Conservation (phyloP, 2,113 vertebrate species). For the Tragelaphus scriptus region DNA sequence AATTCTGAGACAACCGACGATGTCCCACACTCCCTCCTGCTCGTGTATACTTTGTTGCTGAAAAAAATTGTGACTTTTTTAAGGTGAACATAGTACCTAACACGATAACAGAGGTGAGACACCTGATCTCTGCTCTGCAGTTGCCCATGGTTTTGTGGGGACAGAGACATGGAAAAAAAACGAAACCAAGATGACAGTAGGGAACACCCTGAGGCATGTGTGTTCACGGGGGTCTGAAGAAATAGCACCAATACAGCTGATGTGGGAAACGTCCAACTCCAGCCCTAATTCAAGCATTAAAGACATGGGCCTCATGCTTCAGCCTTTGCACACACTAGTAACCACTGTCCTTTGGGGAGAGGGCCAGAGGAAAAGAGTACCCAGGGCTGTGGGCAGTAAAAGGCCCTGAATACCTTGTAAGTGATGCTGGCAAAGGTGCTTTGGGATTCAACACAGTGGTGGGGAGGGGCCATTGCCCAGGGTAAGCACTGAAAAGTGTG, state of each 20-base stretch:
- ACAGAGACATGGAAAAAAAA: not conserved
- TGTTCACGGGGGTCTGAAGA: not conserved
- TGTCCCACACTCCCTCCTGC: not conserved
- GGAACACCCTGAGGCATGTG: not conserved
- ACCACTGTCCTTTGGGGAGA: not conserved
- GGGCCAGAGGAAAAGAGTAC: not conserved
- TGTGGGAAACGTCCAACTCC: not conserved
- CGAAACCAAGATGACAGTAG: not conserved
- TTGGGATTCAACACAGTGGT: rapidly evolving
- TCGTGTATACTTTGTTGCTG: not conserved
- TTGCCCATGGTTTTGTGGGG: not conserved
- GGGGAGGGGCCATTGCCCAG: not conserved
- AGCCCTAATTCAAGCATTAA: not conserved
- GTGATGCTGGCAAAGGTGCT: not conserved
- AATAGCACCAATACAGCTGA: not conserved
- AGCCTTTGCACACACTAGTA: rapidly evolving
- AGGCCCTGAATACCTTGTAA: not conserved
- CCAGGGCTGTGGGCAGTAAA: not conserved
- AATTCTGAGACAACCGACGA: not conserved
- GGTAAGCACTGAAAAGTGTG: not conserved
- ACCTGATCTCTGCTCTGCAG: not conserved
- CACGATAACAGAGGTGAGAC: not conserved
- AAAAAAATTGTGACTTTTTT: not conserved
- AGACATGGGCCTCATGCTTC: not conserved
- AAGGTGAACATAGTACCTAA: not conserved